Evolutionary conservation across 2,888 invertebrate genomes (phyloP).

Genomic region (Andrena bucephala): DNA sequence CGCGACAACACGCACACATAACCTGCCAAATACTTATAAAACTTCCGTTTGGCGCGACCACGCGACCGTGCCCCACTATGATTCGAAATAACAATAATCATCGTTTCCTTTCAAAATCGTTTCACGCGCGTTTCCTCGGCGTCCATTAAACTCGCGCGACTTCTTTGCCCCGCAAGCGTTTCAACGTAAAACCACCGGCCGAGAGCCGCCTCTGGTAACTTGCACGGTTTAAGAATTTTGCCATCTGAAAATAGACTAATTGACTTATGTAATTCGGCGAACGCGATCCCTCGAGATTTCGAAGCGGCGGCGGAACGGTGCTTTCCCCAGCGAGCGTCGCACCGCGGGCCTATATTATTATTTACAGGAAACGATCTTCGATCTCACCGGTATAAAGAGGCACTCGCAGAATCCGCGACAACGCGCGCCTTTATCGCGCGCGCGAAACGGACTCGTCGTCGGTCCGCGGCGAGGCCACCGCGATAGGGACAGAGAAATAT

Average conservation of each 20-base stretch:
- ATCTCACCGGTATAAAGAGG: constrained; percentile 7
- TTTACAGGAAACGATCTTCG: constrained; percentile 9
- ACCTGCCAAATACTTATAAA: neutral
- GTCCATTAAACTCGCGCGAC: neutral
- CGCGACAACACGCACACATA: neutral
- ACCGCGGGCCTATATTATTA: neutral
- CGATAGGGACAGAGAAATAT: constrained; percentile 16
- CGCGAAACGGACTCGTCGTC: neutral
- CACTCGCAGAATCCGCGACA: neutral
- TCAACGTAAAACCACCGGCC: neutral
- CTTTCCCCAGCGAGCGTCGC: constrained; percentile 4
- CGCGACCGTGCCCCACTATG: neutral
- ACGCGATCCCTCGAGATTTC: constrained; percentile 30
- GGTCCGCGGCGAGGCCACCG: neutral
- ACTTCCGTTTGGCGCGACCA: neutral
- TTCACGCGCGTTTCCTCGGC: neutral
- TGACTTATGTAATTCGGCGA: constrained; percentile 61
- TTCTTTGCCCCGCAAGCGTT: neutral
- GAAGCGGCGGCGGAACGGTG: constrained; percentile 13
- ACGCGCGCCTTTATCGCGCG: constrained; percentile 30
- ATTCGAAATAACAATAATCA: neutral
- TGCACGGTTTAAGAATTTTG: constrained; percentile 55
- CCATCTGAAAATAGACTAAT: constrained; percentile 65
- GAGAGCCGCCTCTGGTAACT: constrained; percentile 25
- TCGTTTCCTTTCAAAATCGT: neutral